Evolutionary conservation across 2,888 invertebrate genomes (phyloP).

Genomic region (Suillia variegata): DNA sequence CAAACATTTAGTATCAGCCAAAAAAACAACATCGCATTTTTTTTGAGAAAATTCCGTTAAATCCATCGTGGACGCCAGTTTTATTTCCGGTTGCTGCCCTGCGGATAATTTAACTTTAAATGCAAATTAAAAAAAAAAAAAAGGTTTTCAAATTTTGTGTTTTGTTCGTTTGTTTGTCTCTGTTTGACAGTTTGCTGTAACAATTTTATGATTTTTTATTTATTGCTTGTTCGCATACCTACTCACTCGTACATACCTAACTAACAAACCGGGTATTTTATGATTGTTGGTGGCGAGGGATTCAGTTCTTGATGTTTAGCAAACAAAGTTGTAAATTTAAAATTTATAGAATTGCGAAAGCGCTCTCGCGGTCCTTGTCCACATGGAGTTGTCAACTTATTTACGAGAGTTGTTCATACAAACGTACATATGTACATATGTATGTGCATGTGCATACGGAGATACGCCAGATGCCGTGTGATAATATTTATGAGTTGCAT

Average conservation of each 20-base stretch:
- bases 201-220: conserved; percentile 27
- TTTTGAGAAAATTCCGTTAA: too few relatives aligned
- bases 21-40: background rate
- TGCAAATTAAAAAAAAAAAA: background rate
- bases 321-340: conserved; percentile 7
- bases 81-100: conserved; percentile 26
- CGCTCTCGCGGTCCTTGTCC: background rate
- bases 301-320: background rate
- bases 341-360: conserved; percentile 3
- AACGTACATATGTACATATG: too few relatives aligned
- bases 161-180: conserved; percentile 13
- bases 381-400: conserved; percentile 12
- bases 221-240: conserved; percentile 18
- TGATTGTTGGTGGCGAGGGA: background rate
- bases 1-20: background rate
- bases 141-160: background rate
- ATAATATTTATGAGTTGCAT: conserved; percentile 1
- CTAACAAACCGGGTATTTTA: conserved; percentile 11
- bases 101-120: conserved; percentile 33
- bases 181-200: conserved; percentile 27
- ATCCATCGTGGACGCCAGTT: too few relatives aligned
- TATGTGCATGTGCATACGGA: too few relatives aligned
- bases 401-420: background rate
- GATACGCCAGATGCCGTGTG: background rate
- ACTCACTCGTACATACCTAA: background rate